phyloP scores from a whole-genome alignment of 2,797 vertebrate species.

The Anisognathus igniventris region DNA sequence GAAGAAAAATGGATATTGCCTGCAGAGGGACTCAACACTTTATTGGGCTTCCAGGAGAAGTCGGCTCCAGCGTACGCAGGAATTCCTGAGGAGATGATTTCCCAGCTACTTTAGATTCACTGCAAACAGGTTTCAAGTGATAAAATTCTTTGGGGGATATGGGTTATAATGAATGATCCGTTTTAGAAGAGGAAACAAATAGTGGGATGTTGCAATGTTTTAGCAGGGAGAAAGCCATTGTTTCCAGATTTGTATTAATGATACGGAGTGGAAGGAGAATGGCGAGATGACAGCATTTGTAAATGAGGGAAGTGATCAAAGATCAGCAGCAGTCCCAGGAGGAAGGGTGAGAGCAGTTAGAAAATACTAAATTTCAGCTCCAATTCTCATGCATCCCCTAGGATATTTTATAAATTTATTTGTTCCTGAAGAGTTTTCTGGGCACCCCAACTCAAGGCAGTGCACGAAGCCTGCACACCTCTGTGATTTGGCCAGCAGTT shows the following conservation, averaged over 20 bases:
- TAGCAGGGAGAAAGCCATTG: slow-evolving; percentile 45
- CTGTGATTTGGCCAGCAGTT: not conserved
- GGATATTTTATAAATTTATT: not conserved
- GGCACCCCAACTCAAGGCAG: not conserved
- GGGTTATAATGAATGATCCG: slow-evolving; percentile 40
- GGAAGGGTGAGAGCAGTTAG: slow-evolving; percentile 20
- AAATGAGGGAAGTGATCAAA: slow-evolving; percentile 54
- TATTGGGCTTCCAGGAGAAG: slow-evolving; percentile 55
- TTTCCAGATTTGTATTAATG: slow-evolving; percentile 64
- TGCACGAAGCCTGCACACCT: not conserved
- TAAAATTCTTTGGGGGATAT: slow-evolving; percentile 66
- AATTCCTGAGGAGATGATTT: slow-evolving; percentile 51
- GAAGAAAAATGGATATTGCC: slow-evolving; percentile 58
- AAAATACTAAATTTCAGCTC: slow-evolving; percentile 35
- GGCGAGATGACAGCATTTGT: slow-evolving; percentile 5
- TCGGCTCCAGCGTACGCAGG: not conserved
- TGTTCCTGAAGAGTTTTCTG: not conserved
- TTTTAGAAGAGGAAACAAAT: slow-evolving; percentile 61
- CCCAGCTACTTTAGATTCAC: slow-evolving; percentile 56
- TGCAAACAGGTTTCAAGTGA: slow-evolving; percentile 63
- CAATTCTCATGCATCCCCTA: not conserved
- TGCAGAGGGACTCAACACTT: slow-evolving; percentile 48
- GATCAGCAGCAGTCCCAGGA: slow-evolving; percentile 14
- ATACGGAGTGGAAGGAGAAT: slow-evolving; percentile 24
- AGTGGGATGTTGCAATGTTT: slow-evolving; percentile 52